These are phyloP conservation scores for Miichthys miiuy DNA, from an alignment of 2,797 vertebrate species.

Conservation along the genomic window DNA sequence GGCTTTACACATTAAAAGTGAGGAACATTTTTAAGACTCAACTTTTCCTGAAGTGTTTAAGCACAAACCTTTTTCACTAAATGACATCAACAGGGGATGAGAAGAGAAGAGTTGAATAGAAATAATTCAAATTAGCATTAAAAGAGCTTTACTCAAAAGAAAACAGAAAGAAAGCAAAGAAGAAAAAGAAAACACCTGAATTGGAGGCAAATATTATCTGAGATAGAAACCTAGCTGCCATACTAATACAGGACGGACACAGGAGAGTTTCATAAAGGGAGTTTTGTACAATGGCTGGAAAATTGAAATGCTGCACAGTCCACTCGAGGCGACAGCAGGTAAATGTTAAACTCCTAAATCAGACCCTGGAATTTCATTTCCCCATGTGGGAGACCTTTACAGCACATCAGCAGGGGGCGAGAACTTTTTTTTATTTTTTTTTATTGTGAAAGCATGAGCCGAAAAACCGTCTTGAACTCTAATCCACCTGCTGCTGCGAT, in stretches of 20 bases:
- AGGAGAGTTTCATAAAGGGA: constrained; percentile 20
- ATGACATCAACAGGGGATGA: no score
- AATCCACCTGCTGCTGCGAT: background rate
- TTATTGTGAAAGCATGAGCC: background rate
- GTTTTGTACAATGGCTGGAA: background rate
- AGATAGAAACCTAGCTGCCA: background rate
- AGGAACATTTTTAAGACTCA: no score
- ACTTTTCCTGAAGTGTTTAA: background rate
- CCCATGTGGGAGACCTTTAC: constrained; percentile 38
- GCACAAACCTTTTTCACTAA: background rate
- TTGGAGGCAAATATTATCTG: background rate
- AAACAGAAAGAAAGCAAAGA: background rate
- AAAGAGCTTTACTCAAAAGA: background rate
- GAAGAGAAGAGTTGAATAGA: background rate
- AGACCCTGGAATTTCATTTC: constrained; percentile 25
- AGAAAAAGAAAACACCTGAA: background rate
- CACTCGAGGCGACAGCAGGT: constrained; percentile 13
- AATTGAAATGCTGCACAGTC: constrained; percentile 38
- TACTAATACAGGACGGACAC: constrained; percentile 8
- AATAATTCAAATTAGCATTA: background rate
- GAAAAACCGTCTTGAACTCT: background rate
- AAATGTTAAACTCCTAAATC: constrained; percentile 57
- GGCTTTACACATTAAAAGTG: background rate
- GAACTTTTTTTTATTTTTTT: background rate
- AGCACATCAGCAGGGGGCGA: constrained; percentile 9